Conservation (phyloP, 2,888 invertebrate species). For the Rotaria socialis region DNA sequence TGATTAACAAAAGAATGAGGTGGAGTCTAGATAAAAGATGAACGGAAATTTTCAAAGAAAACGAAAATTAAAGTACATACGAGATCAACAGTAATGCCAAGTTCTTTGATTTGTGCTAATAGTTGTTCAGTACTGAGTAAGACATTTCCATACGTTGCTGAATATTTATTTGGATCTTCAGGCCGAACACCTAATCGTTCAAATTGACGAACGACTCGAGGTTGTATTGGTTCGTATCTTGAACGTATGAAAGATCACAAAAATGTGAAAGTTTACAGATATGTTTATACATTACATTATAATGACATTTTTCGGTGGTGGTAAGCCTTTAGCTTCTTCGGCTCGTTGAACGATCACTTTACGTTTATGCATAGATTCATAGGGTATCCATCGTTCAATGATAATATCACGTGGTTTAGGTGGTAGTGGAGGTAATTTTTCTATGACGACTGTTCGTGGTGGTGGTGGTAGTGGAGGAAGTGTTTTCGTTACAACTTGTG, state of each 20-base stretch:
- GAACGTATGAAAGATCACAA: no score
- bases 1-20: background rate
- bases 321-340: background rate
- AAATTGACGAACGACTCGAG: background rate
- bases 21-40: background rate
- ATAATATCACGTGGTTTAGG: background rate
- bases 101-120: background rate
- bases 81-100: background rate
- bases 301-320: background rate
- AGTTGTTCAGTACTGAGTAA: background rate
- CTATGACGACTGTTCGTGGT: background rate
- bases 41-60: background rate
- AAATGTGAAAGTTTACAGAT: no score
- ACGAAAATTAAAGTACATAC: background rate
- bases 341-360: background rate
- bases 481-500: background rate
- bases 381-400: background rate
- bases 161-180: background rate
- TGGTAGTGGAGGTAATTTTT: background rate
- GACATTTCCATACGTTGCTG: background rate
- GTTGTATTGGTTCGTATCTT: background rate
- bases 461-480: background rate
- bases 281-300: conserved; percentile 7
- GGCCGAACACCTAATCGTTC: background rate
- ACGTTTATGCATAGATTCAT: background rate